Conservation (phyloP, 2,888 invertebrate genomes). For the Furcula furcula region DNA sequence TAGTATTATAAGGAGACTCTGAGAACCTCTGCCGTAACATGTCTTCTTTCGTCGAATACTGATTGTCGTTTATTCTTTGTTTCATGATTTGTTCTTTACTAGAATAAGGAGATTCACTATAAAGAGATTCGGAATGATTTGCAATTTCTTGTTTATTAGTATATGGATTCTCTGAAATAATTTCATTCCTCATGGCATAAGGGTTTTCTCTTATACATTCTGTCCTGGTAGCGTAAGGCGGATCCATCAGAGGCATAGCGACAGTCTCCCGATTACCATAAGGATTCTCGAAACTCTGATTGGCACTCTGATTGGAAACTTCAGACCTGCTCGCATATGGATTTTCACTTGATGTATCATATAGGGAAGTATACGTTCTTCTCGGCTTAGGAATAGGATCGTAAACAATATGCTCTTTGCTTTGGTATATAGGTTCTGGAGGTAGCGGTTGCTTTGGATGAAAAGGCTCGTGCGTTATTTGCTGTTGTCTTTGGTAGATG, state of each 20-base stretch:
- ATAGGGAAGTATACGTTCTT: constrained; percentile 72
- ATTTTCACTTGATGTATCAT: constrained; percentile 72
- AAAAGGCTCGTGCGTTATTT: constrained; percentile 75
- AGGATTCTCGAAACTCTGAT: constrained; percentile 70
- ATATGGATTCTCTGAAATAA: constrained; percentile 34
- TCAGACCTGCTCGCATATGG: constrained; percentile 68
- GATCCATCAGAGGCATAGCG: constrained; percentile 65
- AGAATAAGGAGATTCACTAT: constrained; percentile 69
- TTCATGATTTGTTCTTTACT: constrained; percentile 72
- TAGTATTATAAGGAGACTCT: constrained; percentile 76
- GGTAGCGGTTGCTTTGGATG: constrained; percentile 76
- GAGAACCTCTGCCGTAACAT: constrained; percentile 76
- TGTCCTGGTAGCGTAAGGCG: constrained; percentile 54
- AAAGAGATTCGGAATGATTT: constrained; percentile 58
- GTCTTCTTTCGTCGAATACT: constrained; percentile 76
- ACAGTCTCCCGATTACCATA: constrained; percentile 67
- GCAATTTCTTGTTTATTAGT: constrained; percentile 51
- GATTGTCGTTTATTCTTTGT: constrained; percentile 65
- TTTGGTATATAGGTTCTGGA: constrained; percentile 78
- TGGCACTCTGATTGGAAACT: constrained; percentile 66
- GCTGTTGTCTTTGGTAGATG: constrained; percentile 79
- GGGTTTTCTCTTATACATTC: constrained; percentile 37
- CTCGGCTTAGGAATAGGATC: constrained; percentile 78
- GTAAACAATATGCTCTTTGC: constrained; percentile 73
- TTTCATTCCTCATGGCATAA: constrained; percentile 35